phyloP scores from a whole-genome alignment of 1,140 invertebrate species.

The Drosophila parabipectinata region DNA sequence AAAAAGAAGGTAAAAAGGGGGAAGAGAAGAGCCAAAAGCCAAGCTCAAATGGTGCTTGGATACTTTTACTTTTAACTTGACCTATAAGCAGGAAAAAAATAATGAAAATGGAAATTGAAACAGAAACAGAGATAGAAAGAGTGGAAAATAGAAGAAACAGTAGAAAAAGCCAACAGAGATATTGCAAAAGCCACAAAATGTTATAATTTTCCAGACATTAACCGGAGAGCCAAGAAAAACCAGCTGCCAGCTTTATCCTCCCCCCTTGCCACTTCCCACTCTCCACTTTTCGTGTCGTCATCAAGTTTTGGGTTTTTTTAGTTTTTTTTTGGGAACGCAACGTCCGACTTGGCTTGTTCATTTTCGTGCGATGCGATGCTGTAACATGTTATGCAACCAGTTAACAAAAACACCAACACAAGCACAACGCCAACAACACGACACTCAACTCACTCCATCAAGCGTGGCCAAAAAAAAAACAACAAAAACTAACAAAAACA shows the following conservation, averaged over 20 bases:
- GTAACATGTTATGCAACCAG: slow-evolving; percentile 81
- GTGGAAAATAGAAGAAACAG: slow-evolving; percentile 3
- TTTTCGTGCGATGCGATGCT: slow-evolving; percentile 79
- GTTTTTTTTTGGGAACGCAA: slow-evolving; percentile 45
- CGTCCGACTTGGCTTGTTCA: slow-evolving; percentile 54
- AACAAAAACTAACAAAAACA: slow-evolving; percentile 27
- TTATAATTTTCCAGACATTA: slow-evolving; percentile 73
- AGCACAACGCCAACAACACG: slow-evolving; percentile 1
- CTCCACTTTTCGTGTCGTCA: slow-evolving; percentile 66
- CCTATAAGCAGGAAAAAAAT: slow-evolving; percentile 69
- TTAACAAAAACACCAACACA: slow-evolving; percentile 49
- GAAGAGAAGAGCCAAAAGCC: slow-evolving; percentile 28
- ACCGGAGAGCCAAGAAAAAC: slow-evolving; percentile 50
- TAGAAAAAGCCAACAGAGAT: slow-evolving; percentile 13
- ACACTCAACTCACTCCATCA: slow-evolving; percentile 43
- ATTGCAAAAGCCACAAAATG: slow-evolving; percentile 67
- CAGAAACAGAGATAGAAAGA: slow-evolving; percentile 2
- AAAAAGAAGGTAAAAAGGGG: slow-evolving; percentile 25
- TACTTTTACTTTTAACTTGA: slow-evolving; percentile 82
- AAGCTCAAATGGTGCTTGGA: slow-evolving; percentile 31
- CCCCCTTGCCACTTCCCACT: slow-evolving; percentile 5
- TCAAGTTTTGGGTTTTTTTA: slow-evolving; percentile 62
- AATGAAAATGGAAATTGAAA: slow-evolving; percentile 8
- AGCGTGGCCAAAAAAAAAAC: slow-evolving; percentile 45
- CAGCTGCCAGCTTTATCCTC: not conserved